phyloP scores from a whole-genome alignment of 2,113 vertebrate species.

The Centropus unirufus region DNA sequence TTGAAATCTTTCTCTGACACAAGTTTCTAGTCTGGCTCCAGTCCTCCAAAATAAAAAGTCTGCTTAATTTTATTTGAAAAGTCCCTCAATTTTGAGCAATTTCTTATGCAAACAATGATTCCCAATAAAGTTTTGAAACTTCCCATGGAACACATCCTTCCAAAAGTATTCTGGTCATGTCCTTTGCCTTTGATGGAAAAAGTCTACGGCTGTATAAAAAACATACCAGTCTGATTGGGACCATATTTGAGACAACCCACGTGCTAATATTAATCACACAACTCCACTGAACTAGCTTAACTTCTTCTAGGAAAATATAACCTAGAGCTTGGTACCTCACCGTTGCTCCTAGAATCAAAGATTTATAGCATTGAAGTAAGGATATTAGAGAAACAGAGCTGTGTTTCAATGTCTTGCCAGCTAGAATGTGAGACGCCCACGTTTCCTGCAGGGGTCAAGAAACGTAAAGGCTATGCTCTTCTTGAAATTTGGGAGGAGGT shows the following conservation, averaged over 20 bases:
- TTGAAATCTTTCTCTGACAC: not conserved
- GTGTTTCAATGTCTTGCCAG: not conserved
- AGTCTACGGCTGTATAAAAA: not conserved
- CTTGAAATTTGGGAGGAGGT: not conserved
- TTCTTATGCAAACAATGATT: slow-evolving; percentile 4
- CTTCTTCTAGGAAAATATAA: not conserved
- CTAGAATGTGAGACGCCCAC: not conserved
- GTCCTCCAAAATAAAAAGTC: not conserved
- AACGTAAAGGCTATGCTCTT: not conserved
- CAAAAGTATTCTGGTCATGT: not conserved
- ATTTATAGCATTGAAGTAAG: not conserved
- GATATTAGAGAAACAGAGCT: not conserved
- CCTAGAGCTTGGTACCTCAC: not conserved
- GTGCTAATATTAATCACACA: not conserved
- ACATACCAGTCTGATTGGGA: not conserved
- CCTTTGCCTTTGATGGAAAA: not conserved
- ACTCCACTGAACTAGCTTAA: not conserved
- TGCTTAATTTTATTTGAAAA: slow-evolving; percentile 5
- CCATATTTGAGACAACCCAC: not conserved
- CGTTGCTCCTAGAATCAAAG: not conserved
- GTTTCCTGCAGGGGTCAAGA: not conserved
- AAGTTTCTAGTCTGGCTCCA: not conserved
- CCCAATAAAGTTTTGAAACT: not conserved
- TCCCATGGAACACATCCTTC: not conserved
- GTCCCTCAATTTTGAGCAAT: not conserved